These are phyloP conservation scores for Astreopora myriophthalma DNA, from an alignment of 64 coral and sea anemone species.

Conservation along the genomic window DNA sequence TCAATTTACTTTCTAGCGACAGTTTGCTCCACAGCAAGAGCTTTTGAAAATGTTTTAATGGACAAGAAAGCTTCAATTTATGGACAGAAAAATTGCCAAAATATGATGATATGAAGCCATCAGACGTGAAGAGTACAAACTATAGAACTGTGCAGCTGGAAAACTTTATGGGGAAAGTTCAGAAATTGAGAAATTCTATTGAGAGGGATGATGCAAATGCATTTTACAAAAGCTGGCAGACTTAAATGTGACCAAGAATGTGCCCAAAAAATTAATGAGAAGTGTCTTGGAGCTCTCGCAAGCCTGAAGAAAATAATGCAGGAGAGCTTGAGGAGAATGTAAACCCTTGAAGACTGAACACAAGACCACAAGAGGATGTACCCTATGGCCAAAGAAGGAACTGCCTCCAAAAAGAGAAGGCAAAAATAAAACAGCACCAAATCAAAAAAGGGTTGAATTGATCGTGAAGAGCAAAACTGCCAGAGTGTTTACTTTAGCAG, in stretches of 20 bases:
- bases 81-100: conserved; percentile 64
- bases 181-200: conserved; percentile 59
- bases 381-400: conserved; percentile 41
- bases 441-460: conserved; percentile 49
- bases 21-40: too few relatives aligned
- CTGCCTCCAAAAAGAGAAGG: conserved; percentile 38
- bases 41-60: too few relatives aligned
- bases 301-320: conserved; percentile 48
- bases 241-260: conserved; percentile 65
- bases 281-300: conserved; percentile 45
- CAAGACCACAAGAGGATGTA: conserved; percentile 61
- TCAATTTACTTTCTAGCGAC: too few relatives aligned
- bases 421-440: conserved; percentile 45
- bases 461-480: conserved; percentile 51
- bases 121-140: conserved; percentile 59
- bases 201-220: conserved; percentile 68
- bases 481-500: conserved; percentile 48
- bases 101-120: conserved; percentile 27
- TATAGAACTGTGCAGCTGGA: conserved; percentile 32
- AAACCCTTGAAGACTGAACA: conserved; percentile 49
- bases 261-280: conserved; percentile 56
- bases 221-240: conserved; percentile 60
- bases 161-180: conserved; percentile 39
- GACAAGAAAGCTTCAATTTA: conserved; percentile 33
- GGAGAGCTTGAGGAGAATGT: conserved; percentile 42